Evolutionary conservation across 2,797 vertebrate genomes (phyloP), one percentile per base, ranked within the genome.

Genomic region (Peromyscus eremicus): DNA sequence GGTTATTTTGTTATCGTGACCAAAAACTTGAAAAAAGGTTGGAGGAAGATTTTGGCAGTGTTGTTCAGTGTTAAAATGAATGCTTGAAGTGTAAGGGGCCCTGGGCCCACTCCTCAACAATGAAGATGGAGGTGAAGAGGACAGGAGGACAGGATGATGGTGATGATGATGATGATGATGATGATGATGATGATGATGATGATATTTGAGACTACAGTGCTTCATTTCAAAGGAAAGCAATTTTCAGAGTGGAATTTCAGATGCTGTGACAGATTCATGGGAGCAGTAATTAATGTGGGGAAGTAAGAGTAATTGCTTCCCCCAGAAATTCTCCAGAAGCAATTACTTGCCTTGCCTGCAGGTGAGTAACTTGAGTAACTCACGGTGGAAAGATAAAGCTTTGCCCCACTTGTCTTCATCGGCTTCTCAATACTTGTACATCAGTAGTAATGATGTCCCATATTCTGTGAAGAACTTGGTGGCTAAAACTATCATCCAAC

Each of bases 241-340:
- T 32, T 77, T 68, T 68, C 70, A 83, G 49, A 27, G 40, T 91
- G 37, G 57, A 96, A 94, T 87, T 91, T 81, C 70, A 89, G 17
- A 40, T 77, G n/a, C 32, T 92, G 6, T 85, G 66, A 86, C 32
- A 81, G 84, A 91, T 92, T 75, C 21, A 66, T 34, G 64, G 66
- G 73, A 89, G 21, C 32, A 75, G 52, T 55, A 75, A 71, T 60
- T 73, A 10, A 19, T 17, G 75, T 79, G 37, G 40, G 23, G 29
- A 87, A 77, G 76, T n/a, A 64, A 87, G 60, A 92, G 5, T 73
- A 84, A 85, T 21, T 71, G 66, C 29, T 55, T 64, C 6, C 73
- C 27, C 12, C 43, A 77, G 91, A 77, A 92, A 92, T 71, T 86
- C 34, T 17, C 14, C 32, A 66, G 49, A 77, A n/a, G 55, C 34